These are phyloP conservation scores for Marronus borbonicus DNA, from an alignment of 2,888 invertebrate genomes.

Conservation along the genomic window DNA sequence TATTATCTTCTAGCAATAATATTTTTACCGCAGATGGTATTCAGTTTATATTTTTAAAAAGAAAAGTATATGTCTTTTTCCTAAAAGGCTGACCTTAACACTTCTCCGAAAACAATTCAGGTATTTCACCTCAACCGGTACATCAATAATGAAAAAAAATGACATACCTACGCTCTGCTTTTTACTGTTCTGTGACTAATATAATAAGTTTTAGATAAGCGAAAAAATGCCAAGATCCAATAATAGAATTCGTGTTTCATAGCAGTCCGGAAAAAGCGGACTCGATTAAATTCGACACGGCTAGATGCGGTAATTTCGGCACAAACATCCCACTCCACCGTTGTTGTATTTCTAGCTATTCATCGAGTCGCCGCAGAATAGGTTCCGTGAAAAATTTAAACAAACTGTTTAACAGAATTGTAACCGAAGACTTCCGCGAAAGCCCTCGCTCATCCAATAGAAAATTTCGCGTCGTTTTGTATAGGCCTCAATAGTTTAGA, in stretches of 20 bases:
- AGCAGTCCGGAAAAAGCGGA: constrained; percentile 42
- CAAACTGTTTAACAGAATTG: constrained; percentile 46
- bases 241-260: constrained; percentile 42
- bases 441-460: constrained; percentile 9
- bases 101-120: constrained; percentile 19
- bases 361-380: constrained; percentile 21
- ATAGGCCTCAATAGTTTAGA: constrained; percentile 7
- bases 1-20: background rate
- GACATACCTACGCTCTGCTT: background rate
- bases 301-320: constrained; percentile 38
- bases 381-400: constrained; percentile 50
- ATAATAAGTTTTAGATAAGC: constrained; percentile 27
- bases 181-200: constrained; percentile 8
- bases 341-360: constrained; percentile 19
- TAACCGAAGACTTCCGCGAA: constrained; percentile 40
- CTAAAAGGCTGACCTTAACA: background rate
- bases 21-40: constrained; percentile 5
- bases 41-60: constrained; percentile 2
- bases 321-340: constrained; percentile 27
- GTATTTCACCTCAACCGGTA: constrained; percentile 9
- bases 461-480: constrained; percentile 32
- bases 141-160: background rate
- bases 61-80: background rate
- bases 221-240: constrained; percentile 18
- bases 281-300: constrained; percentile 48